Percentiles rank a stretch among this genome's conserved stretches.
phyloP scores from a whole-genome alignment of 35 echinoderm and acorn worm species.

The Holothuria glaberrima region DNA sequence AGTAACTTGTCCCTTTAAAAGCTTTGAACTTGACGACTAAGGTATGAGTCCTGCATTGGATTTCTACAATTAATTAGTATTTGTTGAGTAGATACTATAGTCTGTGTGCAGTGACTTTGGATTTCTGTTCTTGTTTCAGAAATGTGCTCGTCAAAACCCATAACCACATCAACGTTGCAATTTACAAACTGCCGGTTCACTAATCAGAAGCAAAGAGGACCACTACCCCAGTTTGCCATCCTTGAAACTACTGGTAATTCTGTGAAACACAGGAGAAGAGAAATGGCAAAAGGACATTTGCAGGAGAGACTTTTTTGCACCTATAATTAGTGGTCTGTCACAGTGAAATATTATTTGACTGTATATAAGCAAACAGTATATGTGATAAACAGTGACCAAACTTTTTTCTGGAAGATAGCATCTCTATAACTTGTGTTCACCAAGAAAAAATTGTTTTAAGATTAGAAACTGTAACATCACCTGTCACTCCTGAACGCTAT shows the following conservation, averaged over 20 bases:
- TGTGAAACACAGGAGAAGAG: neutral
- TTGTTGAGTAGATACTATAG: too few species aligned
- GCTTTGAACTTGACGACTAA: too few species aligned
- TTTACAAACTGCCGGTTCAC: constrained; percentile 79
- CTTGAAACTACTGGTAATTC: too few species aligned
- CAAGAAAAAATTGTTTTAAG: too few species aligned
- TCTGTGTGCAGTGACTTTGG: too few species aligned
- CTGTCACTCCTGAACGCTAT: too few species aligned
- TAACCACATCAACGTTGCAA: constrained; percentile 73
- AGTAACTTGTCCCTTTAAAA: too few species aligned
- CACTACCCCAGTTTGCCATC: neutral
- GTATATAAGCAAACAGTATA: neutral
- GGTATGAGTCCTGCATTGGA: too few species aligned
- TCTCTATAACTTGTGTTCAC: too few species aligned
- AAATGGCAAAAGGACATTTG: neutral
- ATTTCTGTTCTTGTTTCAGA: constrained; percentile 45
- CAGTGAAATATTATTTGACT: neutral
- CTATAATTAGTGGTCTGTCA: neutral
- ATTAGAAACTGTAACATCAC: too few species aligned
- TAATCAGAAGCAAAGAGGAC: neutral
- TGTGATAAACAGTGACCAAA: neutral
- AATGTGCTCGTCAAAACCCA: constrained; percentile 87
- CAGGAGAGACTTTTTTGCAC: neutral
- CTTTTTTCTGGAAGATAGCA: too few species aligned
- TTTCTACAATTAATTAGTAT: too few species aligned